Base-by-base conservation (phyloP, 2,797 vertebrate genomes). In the Syngnathus rostellatus region DNA sequence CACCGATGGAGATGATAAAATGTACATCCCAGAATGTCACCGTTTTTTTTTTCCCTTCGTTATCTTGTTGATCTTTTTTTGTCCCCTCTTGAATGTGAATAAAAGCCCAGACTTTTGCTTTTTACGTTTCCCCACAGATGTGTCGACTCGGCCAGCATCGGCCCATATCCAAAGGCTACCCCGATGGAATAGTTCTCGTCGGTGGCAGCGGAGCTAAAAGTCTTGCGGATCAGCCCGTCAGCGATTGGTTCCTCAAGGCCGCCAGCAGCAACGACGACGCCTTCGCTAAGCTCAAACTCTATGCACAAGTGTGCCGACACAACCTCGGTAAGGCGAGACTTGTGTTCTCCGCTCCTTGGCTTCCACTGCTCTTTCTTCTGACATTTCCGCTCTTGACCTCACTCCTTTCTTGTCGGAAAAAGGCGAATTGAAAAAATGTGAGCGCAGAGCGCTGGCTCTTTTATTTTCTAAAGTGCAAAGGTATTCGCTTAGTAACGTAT, bases 241-340 rank as follows among this genome's bases (percentile, higher is more conserved):
- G 94, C 0, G 97, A 99, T 62, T 99, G 97, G 97, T 98, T 99
- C 89, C 93, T 94, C 65, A 96, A 97, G 83, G 90, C 93, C 72
- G 87, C 92, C 81, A 93, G 93, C 68, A 74, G 91, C 88, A 94
- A 91, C 92, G 92, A 80, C 2, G 97, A 99, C 66, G 92, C 94
- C 0, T 95, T 97, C 87, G 92, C 92, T 81, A 97, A 97, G 86
- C 94, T 99, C 81, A 96, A 95, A 86, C 92, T 99, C 74, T 99
- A 97, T 55, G 96, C 97, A 80, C 96, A 99, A 97, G 95, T 98
- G 81, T 99, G 97, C 91, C 93, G 92, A 89, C 95, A 98, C 0
- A 94, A 97, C 81, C 89, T 99, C 68, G 97, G 97, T 99, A 93
- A 0, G 86, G 64, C 3, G 23, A 39, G 10, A 31, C 59, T 63